phyloP scores from a whole-genome alignment of 1,140 invertebrate genomes.

The Schmidtea mediterranea region DNA sequence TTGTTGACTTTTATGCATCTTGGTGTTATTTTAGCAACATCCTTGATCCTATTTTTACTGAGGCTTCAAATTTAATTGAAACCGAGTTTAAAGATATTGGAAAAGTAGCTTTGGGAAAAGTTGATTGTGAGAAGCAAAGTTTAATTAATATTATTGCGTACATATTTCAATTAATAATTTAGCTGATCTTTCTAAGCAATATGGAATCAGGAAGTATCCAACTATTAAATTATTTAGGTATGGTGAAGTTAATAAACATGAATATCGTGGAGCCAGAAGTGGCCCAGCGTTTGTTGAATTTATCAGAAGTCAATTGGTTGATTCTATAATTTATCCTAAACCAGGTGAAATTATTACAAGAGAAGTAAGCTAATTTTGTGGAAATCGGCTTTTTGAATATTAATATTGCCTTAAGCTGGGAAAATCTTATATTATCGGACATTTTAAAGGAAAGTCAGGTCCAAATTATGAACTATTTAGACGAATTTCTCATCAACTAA shows the following conservation, averaged over 20 bases:
- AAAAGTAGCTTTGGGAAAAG: conserved; percentile 69
- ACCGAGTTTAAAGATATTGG: conserved; percentile 42
- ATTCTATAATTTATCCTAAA: conserved; percentile 53
- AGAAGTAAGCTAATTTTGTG: not conserved
- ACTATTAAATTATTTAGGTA: conserved; percentile 82
- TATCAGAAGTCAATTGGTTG: conserved; percentile 57
- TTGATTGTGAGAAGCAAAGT: conserved; percentile 80
- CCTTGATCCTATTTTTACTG: conserved; percentile 77
- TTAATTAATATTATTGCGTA: conserved; percentile 17
- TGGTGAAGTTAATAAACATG: conserved; percentile 66
- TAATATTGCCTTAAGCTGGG: conserved; percentile 33
- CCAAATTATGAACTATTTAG: conserved; percentile 32
- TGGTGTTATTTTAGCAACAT: conserved; percentile 53
- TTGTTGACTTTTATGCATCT: conserved; percentile 85
- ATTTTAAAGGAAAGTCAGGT: conserved; percentile 53
- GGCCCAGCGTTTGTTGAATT: conserved; percentile 58
- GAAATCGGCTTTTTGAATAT: conserved; percentile 5
- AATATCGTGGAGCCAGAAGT: conserved; percentile 54
- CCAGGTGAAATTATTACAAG: conserved; percentile 32
- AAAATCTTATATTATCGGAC: conserved; percentile 69
- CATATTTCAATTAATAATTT: conserved; percentile 3
- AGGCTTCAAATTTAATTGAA: conserved; percentile 58
- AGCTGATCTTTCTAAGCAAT: conserved; percentile 53
- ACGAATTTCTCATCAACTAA: conserved; percentile 32
- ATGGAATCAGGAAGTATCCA: conserved; percentile 90